These are phyloP conservation scores for Ecliptopera silaceata DNA, from an alignment of 2,888 invertebrate genomes.

Conservation along the genomic window DNA sequence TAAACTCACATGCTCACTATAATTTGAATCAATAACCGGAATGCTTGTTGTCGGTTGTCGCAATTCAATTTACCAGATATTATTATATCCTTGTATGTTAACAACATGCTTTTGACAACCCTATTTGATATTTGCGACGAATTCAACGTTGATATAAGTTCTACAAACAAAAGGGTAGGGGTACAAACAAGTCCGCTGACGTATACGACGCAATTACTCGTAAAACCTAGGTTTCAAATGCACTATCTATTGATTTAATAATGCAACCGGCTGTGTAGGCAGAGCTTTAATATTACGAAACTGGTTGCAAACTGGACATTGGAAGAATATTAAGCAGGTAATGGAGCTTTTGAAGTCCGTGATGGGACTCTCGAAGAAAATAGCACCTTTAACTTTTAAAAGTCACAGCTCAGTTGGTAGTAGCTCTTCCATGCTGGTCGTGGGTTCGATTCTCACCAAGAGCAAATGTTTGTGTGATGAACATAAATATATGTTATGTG, in stretches of 20 bases:
- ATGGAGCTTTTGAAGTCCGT: constrained; percentile 27
- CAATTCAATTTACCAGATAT: background rate
- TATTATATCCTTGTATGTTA: background rate
- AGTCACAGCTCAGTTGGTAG: too few relatives aligned
- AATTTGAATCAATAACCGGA: background rate
- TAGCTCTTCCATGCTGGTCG: too few relatives aligned
- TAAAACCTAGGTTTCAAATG: constrained; percentile 32
- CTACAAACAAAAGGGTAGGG: background rate
- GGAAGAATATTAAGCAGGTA: constrained; percentile 38
- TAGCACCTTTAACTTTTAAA: too few relatives aligned
- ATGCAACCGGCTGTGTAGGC: constrained; percentile 37
- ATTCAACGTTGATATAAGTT: background rate
- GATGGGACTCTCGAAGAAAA: constrained; percentile 4
- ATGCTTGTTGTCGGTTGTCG: background rate
- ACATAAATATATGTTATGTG: too few relatives aligned
- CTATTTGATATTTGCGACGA: background rate
- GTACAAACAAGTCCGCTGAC: constrained; percentile 18
- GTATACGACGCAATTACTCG: constrained; percentile 30
- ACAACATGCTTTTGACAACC: background rate
- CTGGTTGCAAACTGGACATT: constrained; percentile 38
- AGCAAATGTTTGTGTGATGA: too few relatives aligned
- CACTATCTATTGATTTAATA: constrained; percentile 40
- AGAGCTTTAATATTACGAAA: constrained; percentile 38
- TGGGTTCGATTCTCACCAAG: too few relatives aligned
- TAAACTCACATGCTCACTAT: too few relatives aligned